These are phyloP conservation scores for Erythrocercus mccallii DNA, from an alignment of 2,113 vertebrate genomes.

Conservation along the genomic window DNA sequence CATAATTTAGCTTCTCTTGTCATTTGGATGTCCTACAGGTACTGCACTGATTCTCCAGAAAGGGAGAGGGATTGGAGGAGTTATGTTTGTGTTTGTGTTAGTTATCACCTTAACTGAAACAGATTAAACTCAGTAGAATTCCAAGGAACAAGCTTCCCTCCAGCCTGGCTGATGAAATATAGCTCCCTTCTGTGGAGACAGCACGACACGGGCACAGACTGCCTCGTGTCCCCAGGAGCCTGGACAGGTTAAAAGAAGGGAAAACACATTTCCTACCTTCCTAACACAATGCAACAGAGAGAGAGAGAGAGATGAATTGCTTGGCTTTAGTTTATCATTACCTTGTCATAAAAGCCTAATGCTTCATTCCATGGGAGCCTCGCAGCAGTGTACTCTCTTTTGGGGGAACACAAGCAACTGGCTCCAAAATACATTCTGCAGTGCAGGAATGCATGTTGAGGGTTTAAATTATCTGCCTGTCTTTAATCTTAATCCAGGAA, in stretches of 20 bases:
- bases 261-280: background rate
- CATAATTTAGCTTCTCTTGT: background rate
- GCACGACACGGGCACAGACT: background rate
- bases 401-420: background rate
- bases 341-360: background rate
- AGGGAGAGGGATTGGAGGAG: background rate
- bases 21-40: background rate
- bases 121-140: background rate
- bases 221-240: background rate
- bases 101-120: background rate
- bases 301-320: background rate
- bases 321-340: background rate
- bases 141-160: background rate
- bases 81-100: background rate
- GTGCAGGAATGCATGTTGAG: background rate
- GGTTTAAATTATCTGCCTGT: constrained; percentile 5
- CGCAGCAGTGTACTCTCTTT: background rate
- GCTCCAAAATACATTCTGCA: background rate
- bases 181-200: background rate
- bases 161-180: background rate
- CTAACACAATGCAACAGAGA: background rate
- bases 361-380: background rate
- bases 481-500: constrained; percentile 53
- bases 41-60: background rate
- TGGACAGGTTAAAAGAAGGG: background rate